Evolutionary conservation across 2,797 vertebrate species (phyloP).

Genomic region (Linurgus olivaceus): DNA sequence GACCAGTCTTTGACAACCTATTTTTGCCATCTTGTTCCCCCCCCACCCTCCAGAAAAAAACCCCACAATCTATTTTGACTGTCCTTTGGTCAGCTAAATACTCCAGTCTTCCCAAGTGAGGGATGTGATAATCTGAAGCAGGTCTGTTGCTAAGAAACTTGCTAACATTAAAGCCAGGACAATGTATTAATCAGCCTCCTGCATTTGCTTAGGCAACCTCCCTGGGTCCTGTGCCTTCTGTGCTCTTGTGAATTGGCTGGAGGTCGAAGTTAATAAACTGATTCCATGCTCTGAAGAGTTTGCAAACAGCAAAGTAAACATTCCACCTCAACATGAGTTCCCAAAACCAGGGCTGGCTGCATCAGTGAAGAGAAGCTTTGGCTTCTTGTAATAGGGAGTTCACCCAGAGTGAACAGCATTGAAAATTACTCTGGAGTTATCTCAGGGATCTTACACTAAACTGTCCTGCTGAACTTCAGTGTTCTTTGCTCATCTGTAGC

Average conservation of each 20-base stretch:
- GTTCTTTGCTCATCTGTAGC: background rate
- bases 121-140: background rate
- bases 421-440: background rate
- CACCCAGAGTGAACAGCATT: background rate
- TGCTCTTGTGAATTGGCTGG: background rate
- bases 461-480: background rate
- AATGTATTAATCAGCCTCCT: background rate
- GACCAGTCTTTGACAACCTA: background rate
- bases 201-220: background rate
- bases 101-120: background rate
- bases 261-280: background rate
- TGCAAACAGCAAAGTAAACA: background rate
- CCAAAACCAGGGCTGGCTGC: background rate
- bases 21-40: background rate
- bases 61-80: background rate
- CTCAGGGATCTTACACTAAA: background rate
- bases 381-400: background rate
- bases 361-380: background rate
- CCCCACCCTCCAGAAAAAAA: fast-evolving
- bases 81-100: background rate
- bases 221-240: background rate
- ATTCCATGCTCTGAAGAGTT: background rate
- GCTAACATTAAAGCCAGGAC: background rate
- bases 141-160: slow-evolving; percentile 37
- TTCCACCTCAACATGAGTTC: background rate